Percentiles rank a stretch among this genome's conserved stretches.
Conservation (phyloP, 2,113 vertebrate species). For the Pao palembangensis region DNA sequence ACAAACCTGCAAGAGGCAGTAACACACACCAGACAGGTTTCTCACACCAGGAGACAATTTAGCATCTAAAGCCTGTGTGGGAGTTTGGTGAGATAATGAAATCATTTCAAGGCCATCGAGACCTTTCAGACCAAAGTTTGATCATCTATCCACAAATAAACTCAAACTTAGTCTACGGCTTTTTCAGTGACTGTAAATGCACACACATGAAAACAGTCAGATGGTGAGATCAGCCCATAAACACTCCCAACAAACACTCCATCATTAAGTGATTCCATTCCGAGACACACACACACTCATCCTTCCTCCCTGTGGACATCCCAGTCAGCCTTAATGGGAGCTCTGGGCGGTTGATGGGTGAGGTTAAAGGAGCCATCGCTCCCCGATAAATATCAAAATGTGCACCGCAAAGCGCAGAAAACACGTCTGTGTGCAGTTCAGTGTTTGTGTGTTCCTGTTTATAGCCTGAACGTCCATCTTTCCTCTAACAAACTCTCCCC, state of each 20-base stretch:
- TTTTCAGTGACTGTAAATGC: too few relatives aligned
- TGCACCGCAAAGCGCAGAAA: background rate
- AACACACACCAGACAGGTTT: too few relatives aligned
- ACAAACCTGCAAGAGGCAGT: too few relatives aligned
- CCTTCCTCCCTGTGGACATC: slow-evolving; percentile 65
- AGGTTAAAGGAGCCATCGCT: slow-evolving; percentile 74
- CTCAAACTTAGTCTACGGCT: background rate
- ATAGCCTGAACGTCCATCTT: slow-evolving; percentile 24
- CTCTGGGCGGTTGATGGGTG: slow-evolving; percentile 70
- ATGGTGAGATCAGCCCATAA: slow-evolving; percentile 12
- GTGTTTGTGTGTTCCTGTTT: slow-evolving; percentile 23
- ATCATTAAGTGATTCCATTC: slow-evolving; percentile 46
- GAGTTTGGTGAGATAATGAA: too few relatives aligned
- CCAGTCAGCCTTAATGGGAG: slow-evolving; percentile 64
- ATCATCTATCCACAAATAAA: background rate
- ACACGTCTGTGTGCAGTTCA: slow-evolving; percentile 14
- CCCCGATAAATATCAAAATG: slow-evolving; percentile 72
- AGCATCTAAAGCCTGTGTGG: too few relatives aligned
- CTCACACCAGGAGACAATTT: too few relatives aligned
- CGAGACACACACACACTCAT: slow-evolving; percentile 40
- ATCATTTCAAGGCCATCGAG: too few relatives aligned
- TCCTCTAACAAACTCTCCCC: slow-evolving; percentile 27
- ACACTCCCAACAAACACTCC: slow-evolving; percentile 15
- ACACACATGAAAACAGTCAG: background rate
- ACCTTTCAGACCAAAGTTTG: too few relatives aligned